Evolutionary conservation across 92 coral and sea anemone species (phyloP), one percentile per base, ranked within the genome.

Genomic region (Plumapathes pennacea): DNA sequence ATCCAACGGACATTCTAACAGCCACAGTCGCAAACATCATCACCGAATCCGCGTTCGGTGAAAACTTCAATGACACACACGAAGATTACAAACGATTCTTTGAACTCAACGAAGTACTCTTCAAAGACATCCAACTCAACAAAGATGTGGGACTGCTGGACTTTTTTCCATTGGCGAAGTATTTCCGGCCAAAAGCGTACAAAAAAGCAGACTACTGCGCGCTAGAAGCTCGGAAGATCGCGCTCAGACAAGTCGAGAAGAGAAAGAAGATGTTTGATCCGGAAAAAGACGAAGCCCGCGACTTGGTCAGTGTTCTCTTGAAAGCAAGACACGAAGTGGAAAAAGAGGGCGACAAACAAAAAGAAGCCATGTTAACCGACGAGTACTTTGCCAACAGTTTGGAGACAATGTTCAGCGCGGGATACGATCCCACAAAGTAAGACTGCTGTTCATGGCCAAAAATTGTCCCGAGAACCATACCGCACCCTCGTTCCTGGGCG

Each of bases 371-470:
- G 12, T 49, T 74, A 5, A 48, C 78, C 13, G 58, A 81, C 20
- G 83, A 74, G 34, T 71, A 81, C 29, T 29, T 81, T 1, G 52
- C 58, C 2, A 75, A 67, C 54, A 32, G 76, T 4, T 32, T 81
- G 6, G 59, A 70, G 46, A 76, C 66, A 50, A 69, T 81, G 38
- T 81, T 81, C 26, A 54, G 64, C 4, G 88, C 88, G 32, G 88
- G 88, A 25, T 81, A 76, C 55, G 88, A 81, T 44, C 74, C 82
- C 8, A 73, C 88, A 12, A n/a, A n/a, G n/a, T n/a, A n/a, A n/a
- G n/a, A n/a, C n/a, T n/a, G n/a, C n/a, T n/a, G n/a, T n/a, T n/a
- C n/a, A n/a, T n/a, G n/a, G n/a, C n/a, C n/a, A n/a, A n/a, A n/a
- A n/a, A n/a, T n/a, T n/a, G n/a, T n/a, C n/a, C n/a, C n/a, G n/a